These are phyloP conservation scores for Eupristina koningsbergeri DNA, from an alignment of 1,140 invertebrate species.

Conservation along the genomic window DNA sequence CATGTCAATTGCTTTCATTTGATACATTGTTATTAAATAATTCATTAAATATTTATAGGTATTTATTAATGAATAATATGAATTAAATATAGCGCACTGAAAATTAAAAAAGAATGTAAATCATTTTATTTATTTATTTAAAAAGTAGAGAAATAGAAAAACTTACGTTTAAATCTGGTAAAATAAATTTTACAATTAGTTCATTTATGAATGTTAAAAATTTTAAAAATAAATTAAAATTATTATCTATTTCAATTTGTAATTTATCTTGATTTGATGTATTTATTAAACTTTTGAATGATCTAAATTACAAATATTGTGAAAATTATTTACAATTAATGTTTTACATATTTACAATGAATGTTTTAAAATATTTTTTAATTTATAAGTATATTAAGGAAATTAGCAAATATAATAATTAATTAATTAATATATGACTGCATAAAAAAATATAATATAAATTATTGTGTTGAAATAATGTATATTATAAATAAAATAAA, in stretches of 20 bases:
- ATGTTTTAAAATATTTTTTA: too few relatives aligned
- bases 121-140: neutral
- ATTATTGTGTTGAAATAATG: too few relatives aligned
- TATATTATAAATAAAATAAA: too few relatives aligned
- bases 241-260: neutral
- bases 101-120: neutral
- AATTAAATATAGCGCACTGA: neutral
- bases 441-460: too few relatives aligned
- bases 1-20: neutral
- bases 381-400: too few relatives aligned
- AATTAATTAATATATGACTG: too few relatives aligned
- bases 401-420: too few relatives aligned
- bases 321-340: too few relatives aligned
- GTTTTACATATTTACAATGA: too few relatives aligned
- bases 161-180: neutral
- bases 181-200: neutral
- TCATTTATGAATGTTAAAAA: neutral
- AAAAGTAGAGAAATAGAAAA: neutral
- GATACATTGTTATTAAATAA: neutral
- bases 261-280: neutral
- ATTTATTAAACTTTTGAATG: neutral
- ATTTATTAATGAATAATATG: neutral
- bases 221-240: neutral
- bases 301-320: neutral
- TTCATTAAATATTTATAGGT: neutral